Evolutionary conservation across 2,888 invertebrate species (phyloP).

Genomic region (Abscondita cerata): DNA sequence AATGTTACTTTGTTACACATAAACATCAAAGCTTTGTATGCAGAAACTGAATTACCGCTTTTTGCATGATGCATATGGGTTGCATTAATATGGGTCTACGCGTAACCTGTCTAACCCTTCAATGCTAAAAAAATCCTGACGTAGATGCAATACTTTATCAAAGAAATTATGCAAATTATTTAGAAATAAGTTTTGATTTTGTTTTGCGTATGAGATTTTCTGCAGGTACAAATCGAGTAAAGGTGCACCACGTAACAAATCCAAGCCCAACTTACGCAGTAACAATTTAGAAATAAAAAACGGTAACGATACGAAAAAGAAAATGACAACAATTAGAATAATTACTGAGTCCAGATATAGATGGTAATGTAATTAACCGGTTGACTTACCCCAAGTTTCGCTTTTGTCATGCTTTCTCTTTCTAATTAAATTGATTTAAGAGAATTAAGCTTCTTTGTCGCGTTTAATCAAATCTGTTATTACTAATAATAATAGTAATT

Average conservation of each 20-base stretch:
- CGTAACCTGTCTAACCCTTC: conserved; percentile 10
- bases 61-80: conserved; percentile 1
- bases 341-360: conserved; percentile 47
- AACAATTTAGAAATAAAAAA: conserved; percentile 20
- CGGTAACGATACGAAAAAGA: conserved; percentile 22
- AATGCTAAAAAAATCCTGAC: conserved; percentile 13
- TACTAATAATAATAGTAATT: not conserved
- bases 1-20: conserved; percentile 18
- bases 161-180: conserved; percentile 21
- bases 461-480: conserved; percentile 40
- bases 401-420: conserved; percentile 36
- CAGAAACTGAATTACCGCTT: conserved; percentile 9
- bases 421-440: conserved; percentile 41
- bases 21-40: conserved; percentile 25
- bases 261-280: not conserved
- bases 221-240: conserved; percentile 12
- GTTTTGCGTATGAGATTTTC: conserved; percentile 14
- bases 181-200: conserved; percentile 5
- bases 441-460: conserved; percentile 37
- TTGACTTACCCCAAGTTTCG: conserved; percentile 43
- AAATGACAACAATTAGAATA: conserved; percentile 46
- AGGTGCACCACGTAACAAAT: conserved; percentile 8
- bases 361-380: conserved; percentile 48
- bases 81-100: not conserved
- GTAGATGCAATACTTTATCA: conserved; percentile 21